Conservation (phyloP, 2,113 vertebrate genomes). For the Poecile atricapillus region DNA sequence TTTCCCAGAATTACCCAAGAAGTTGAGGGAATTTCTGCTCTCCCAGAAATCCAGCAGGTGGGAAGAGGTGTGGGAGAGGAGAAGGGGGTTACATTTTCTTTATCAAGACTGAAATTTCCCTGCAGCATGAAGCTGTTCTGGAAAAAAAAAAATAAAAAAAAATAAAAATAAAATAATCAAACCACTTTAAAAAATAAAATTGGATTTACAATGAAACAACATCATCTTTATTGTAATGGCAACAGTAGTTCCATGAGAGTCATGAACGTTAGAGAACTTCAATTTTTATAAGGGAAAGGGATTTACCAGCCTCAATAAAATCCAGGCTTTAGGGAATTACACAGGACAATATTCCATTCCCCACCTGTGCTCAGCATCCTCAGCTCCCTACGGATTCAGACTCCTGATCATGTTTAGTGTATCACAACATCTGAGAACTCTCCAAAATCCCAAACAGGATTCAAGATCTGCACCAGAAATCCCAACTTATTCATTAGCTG, state of each 20-base stretch:
- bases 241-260: conserved; percentile 46
- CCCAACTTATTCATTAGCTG: conserved; percentile 35
- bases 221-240: conserved; percentile 52
- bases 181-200: background rate
- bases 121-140: conserved; percentile 30
- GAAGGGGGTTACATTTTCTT: background rate
- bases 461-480: conserved; percentile 6
- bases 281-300: conserved; percentile 31
- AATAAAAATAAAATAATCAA: background rate
- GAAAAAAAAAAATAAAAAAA: background rate
- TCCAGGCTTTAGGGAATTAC: conserved; percentile 2
- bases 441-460: background rate
- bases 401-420: conserved; percentile 9
- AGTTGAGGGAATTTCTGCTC: conserved; percentile 1
- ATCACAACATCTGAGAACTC: background rate
- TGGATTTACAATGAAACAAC: conserved; percentile 63
- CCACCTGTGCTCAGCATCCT: conserved; percentile 29
- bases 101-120: background rate
- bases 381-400: background rate
- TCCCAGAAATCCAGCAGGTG: background rate
- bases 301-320: conserved; percentile 46
- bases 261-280: conserved; percentile 41
- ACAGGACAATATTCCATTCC: conserved; percentile 5
- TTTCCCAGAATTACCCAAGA: background rate
- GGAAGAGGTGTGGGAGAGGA: background rate